Percentiles rank a stretch among this genome's conserved stretches.
Evolutionary conservation across 37 sponge, comb jelly and placozoan species (phyloP).

Genomic region (Ephydatia muelleri): DNA sequence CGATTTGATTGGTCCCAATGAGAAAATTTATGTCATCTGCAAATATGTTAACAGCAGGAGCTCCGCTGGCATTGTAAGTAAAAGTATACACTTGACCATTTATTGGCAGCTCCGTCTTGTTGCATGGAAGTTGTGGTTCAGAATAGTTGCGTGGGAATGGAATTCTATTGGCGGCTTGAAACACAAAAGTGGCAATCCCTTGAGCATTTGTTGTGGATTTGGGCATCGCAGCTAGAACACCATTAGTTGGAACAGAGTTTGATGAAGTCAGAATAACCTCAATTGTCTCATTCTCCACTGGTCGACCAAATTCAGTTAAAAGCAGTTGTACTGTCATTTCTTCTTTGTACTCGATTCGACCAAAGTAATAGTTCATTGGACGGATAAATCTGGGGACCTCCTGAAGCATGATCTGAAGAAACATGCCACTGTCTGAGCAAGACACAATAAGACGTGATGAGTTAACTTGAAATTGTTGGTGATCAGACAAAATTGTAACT

Average conservation of each 20-base stretch:
- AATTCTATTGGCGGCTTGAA: not conserved
- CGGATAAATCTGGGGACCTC: conserved; percentile 9
- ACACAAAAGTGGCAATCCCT: not conserved
- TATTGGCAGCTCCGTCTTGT: not conserved
- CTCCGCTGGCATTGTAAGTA: not conserved
- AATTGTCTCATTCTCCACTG: not conserved
- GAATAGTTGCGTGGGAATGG: not conserved
- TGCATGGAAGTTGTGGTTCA: not conserved
- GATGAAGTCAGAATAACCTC: too few species aligned
- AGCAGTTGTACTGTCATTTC: not conserved
- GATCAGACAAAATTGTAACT: too few species aligned
- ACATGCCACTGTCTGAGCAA: not conserved
- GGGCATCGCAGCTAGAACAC: not conserved
- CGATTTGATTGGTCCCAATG: not conserved
- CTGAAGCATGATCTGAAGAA: not conserved
- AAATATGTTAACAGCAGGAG: not conserved
- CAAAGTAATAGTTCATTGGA: conserved; percentile 13
- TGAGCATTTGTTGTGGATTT: not conserved
- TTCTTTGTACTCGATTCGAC: not conserved
- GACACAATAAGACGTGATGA: not conserved
- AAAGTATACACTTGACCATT: conserved; percentile 24
- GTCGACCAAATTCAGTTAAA: conserved; percentile 2
- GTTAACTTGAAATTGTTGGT: too few species aligned
- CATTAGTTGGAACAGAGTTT: not conserved
- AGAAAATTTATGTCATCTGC: not conserved